These are phyloP conservation scores for Adrianichthys oophorus DNA, from an alignment of 2,797 vertebrate genomes.

Conservation along the genomic window DNA sequence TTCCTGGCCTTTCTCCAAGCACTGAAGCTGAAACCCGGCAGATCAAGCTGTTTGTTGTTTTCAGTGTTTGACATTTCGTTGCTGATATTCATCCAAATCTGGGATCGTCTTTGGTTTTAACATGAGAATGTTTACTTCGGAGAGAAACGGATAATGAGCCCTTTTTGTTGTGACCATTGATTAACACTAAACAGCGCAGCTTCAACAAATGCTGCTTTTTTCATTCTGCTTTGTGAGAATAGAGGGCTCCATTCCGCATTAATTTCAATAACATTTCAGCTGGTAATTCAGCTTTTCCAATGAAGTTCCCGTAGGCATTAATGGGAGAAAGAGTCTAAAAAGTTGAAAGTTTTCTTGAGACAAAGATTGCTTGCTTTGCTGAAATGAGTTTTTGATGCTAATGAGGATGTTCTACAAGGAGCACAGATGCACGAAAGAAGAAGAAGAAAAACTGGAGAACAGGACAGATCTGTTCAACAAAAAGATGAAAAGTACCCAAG, in stretches of 20 bases:
- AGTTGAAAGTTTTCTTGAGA: conserved; percentile 34
- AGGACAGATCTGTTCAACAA: neutral
- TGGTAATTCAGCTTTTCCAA: conserved; percentile 24
- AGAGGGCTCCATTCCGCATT: conserved; percentile 18
- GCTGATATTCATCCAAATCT: conserved; percentile 26
- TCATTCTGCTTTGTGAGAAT: conserved; percentile 5
- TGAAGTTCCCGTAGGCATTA: conserved; percentile 20
- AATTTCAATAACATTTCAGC: conserved; percentile 32
- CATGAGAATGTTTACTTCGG: conserved; percentile 13
- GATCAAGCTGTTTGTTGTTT: conserved; percentile 57
- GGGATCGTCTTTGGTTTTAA: conserved; percentile 15
- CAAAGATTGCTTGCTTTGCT: conserved; percentile 22
- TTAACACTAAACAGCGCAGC: conserved; percentile 27
- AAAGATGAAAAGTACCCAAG: neutral
- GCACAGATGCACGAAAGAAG: conserved; percentile 21
- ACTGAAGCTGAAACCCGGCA: conserved; percentile 36
- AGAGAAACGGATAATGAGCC: conserved; percentile 51
- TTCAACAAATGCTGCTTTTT: conserved; percentile 26
- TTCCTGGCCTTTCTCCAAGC: conserved; percentile 20
- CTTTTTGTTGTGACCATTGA: conserved; percentile 42
- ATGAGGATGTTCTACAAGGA: conserved; percentile 16
- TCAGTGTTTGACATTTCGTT: conserved; percentile 53
- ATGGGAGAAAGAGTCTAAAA: conserved; percentile 23
- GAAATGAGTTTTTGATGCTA: conserved; percentile 22
- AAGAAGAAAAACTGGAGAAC: neutral